Base-by-base conservation (phyloP, 2,797 vertebrate genomes). In the Epinephelus coioides region DNA sequence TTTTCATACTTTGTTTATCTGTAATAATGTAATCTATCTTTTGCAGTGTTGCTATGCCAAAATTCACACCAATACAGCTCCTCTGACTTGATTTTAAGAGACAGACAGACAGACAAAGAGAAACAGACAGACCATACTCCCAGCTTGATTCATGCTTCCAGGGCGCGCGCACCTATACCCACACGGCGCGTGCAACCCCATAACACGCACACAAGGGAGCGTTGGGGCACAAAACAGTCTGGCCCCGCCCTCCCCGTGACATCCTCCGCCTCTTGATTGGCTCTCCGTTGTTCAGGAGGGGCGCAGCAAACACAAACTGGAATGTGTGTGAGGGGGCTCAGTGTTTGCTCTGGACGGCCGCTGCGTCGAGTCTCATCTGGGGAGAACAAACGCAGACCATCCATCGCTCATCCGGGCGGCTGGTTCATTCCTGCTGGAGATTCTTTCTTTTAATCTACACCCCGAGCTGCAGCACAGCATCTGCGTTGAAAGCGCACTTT, bases 251-350 rank as follows among this genome's bases (percentile, higher is more conserved):
- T 69, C 57, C 55, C 44, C 1, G 56, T 79, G 77, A 75, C 84
- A 85, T 82, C 71, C 63, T n/a, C 54, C 12, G 38, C 49, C 49
- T 85, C n/a, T 53, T 83, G 46, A 96, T 96, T 96, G 95, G 95
- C 67, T 81, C 38, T 8, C 47, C 15, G 78, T 46, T 18, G 56
- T 72, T 83, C 78, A 69, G 91, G 84, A 86, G 91, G 93, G 85
- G 93, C 81, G 78, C 83, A 3, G 83, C 88, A 79, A 94, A 87
- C 92, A 89, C 85, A 86, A 93, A 86, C 81, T 71, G 84, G 89
- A 86, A 85, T 83, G 85, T 88, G 76, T 66, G 78, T 69, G 79
- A 63, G 81, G 55, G 69, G 64, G 69, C 4, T 83, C 86, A 60
- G 81, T 83, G 88, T 89, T 76, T 84, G 83, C 84, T 25, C 59